Conservation (phyloP, 2,888 invertebrate species). For the Folsomia candida region DNA sequence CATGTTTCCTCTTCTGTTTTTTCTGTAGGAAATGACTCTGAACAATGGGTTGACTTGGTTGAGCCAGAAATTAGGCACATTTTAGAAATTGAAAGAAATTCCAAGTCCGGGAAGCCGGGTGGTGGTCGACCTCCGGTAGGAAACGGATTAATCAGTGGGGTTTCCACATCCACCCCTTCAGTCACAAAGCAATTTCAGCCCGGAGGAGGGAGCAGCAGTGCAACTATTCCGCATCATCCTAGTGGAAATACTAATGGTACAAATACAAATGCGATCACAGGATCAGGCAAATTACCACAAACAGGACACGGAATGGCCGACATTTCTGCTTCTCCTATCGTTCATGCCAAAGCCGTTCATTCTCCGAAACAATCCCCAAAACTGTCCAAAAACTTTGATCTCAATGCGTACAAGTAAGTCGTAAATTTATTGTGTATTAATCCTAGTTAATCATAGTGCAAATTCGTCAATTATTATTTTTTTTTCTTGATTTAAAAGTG, state of each 20-base stretch:
- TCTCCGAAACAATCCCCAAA: slow-evolving; percentile 44
- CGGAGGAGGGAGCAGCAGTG: background rate
- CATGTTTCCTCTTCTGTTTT: no score
- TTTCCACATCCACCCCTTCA: background rate
- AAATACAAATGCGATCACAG: slow-evolving; percentile 9
- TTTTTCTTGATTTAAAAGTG: slow-evolving; percentile 14
- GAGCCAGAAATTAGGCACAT: slow-evolving; percentile 68
- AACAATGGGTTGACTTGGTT: slow-evolving; percentile 79
- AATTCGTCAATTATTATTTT: slow-evolving; percentile 3
- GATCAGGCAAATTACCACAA: background rate
- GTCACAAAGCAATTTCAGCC: background rate
- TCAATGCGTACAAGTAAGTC: slow-evolving; percentile 46
- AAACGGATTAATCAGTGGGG: background rate
- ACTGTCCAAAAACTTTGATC: slow-evolving; percentile 48
- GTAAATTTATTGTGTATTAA: background rate
- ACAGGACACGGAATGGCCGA: slow-evolving; percentile 21
- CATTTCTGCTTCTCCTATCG: slow-evolving; percentile 35
- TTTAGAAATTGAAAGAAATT: slow-evolving; percentile 43
- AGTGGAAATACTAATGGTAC: slow-evolving; percentile 18
- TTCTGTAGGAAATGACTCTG: slow-evolving; percentile 63
- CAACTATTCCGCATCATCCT: slow-evolving; percentile 13
- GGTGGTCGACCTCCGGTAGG: background rate
- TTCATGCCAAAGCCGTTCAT: slow-evolving; percentile 17
- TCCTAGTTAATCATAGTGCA: no score
- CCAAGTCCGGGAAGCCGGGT: slow-evolving; percentile 24